Percentiles rank a stretch among this genome's conserved stretches.
These are phyloP conservation scores for Thera britannica DNA, from an alignment of 2,888 invertebrate species.

Conservation along the genomic window DNA sequence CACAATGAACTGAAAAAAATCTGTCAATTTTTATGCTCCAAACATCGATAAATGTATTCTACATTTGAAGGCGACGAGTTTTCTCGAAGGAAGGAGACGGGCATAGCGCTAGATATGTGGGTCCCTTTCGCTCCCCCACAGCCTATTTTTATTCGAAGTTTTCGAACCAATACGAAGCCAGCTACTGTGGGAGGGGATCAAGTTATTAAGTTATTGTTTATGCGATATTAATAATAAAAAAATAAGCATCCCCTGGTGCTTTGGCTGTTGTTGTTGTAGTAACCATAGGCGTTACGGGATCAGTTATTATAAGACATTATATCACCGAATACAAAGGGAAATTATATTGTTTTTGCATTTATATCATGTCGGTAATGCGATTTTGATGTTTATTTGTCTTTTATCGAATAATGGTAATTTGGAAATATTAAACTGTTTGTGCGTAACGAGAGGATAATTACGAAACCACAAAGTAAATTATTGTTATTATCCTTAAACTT, in stretches of 20 bases:
- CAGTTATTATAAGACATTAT: conserved; percentile 69
- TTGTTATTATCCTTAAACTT: conserved; percentile 14
- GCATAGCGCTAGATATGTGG: conserved; percentile 53
- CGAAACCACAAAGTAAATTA: conserved; percentile 9
- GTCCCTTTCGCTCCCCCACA: conserved; percentile 73
- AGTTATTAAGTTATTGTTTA: conserved; percentile 84
- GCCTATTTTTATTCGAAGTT: conserved; percentile 78
- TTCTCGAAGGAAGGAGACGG: conserved; percentile 63
- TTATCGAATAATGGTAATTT: conserved; percentile 44
- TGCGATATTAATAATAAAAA: conserved; percentile 82
- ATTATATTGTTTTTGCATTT: conserved; percentile 70
- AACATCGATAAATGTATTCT: conserved; percentile 83
- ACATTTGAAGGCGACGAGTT: conserved; percentile 80
- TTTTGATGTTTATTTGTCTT: conserved; percentile 66
- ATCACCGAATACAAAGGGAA: conserved; percentile 63
- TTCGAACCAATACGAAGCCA: conserved; percentile 73
- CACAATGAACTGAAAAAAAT: conserved; percentile 83
- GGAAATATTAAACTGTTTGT: conserved; percentile 6
- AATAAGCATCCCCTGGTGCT: conserved; percentile 65
- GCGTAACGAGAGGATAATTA: conserved; percentile 23
- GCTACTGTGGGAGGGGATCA: conserved; percentile 77
- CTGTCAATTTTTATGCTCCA: conserved; percentile 85
- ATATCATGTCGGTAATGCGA: conserved; percentile 59
- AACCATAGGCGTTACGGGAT: conserved; percentile 59
- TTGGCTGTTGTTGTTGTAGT: conserved; percentile 66